Base-by-base conservation (phyloP, 2,888 invertebrate species). In the Arctia plantaginis region DNA sequence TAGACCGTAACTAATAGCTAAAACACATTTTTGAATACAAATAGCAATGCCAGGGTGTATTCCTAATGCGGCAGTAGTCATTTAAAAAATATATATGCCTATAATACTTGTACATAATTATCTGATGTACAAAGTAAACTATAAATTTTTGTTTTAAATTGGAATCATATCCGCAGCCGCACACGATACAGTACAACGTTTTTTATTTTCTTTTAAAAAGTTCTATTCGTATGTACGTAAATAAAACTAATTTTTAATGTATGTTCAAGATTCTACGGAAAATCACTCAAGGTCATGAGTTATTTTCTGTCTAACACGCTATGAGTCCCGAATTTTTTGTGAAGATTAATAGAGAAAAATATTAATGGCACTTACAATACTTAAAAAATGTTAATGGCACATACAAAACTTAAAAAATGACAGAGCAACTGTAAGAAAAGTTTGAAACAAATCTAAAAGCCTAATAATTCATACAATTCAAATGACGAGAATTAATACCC, bases 401-500 rank as follows among this genome's bases (percentile, higher is more conserved):
- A 65, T 67, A 77, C 75, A 77, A 80, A 77, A 77, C 72, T 81
- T 75, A 66, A 76, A 72, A 74, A 83, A 72, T 73, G 75, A 77
- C 70, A 72, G 72, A 41, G 83, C 74, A 78, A 77, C 76, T 75
- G 76, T 30, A 62, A 30, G n/a, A 39, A 70, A 85, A 85, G 66
- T 78, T 77, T 30, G 62, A 69, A 73, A 69, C 70, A 77, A 75
- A 41, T 66, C n/a, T 27, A 18, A 70, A 71, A 72, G n/a, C n/a
- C 44, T 69, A 66, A 84, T 84, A 79, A 75, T 75, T 78, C 75
- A 80, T 72, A 71, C 33, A 72, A 67, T 23, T 33, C 47, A 47
- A 68, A 67, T 74, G 71, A 64, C 67, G 71, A 41, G 62, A 64
- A 66, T 69, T 75, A 75, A 72, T 75, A 75, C 59, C 68, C 13